phyloP scores from a whole-genome alignment of 2,888 invertebrate species.

The Apotomis turbidana region DNA sequence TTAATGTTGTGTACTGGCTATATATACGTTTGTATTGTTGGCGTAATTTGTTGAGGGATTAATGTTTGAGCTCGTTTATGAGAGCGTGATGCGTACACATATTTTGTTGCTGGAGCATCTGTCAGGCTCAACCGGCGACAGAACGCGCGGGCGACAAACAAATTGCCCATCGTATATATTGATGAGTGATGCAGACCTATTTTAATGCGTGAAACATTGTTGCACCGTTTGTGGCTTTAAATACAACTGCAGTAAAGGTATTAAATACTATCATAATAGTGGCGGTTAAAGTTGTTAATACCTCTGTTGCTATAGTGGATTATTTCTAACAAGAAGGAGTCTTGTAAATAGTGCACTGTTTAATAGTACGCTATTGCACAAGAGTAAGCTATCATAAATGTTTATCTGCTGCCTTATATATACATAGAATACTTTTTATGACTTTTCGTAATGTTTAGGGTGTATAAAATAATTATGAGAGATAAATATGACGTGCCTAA shows the following conservation, averaged over 20 bases:
- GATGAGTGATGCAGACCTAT: constrained; percentile 64
- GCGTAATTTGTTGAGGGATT: constrained; percentile 76
- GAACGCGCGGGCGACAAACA: constrained; percentile 71
- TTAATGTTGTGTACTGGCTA: constrained; percentile 52
- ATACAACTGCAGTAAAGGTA: constrained; percentile 41
- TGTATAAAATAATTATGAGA: too few relatives aligned
- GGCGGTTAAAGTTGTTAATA: neutral
- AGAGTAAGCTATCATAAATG: too few relatives aligned
- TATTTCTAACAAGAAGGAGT: too few relatives aligned
- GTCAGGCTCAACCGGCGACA: constrained; percentile 79
- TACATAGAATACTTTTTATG: too few relatives aligned
- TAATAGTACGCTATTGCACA: too few relatives aligned
- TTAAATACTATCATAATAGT: neutral
- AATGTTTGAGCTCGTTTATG: constrained; percentile 78
- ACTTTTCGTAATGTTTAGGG: too few relatives aligned
- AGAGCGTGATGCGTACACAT: constrained; percentile 74
- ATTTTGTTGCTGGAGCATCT: constrained; percentile 75
- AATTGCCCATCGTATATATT: constrained; percentile 76
- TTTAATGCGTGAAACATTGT: constrained; percentile 53
- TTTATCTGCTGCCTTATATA: too few relatives aligned
- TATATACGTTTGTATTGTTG: constrained; percentile 48
- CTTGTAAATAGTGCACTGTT: too few relatives aligned
- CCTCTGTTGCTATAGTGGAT: too few relatives aligned
- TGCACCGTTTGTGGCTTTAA: constrained; percentile 48
- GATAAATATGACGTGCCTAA: too few relatives aligned